Evolutionary conservation across 2,113 vertebrate genomes (phyloP), one percentile per base, ranked within the genome.

Genomic region (Semnornis frantzii): DNA sequence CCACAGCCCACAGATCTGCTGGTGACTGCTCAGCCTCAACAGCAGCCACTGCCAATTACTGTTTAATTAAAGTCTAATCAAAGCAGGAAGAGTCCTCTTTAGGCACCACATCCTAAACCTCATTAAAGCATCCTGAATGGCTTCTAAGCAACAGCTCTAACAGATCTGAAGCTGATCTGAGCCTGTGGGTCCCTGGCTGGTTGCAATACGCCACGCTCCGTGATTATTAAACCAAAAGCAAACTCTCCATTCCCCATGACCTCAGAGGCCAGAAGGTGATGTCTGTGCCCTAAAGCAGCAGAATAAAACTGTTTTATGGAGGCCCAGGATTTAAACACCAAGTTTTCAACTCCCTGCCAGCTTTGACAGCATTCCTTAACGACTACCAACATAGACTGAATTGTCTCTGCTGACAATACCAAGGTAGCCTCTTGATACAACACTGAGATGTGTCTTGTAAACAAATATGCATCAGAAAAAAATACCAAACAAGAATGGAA

Each of bases 371-470:
- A 34, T 63, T 58, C 81, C 74, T 91, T 66, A 80, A 94, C 92
- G 60, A 94, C 92, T 63, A 60, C 68, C 7, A 55, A 91, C 39
- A 91, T n/a, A 75, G 87, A 10, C 60, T 50, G 19, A 9, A 33
- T 71, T 71, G 64, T 28, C 82, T 28, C 76, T 64, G 85, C 64
- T 57, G 57, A 19, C 34, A 50, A 64, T 21, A 85, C 89, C 93
- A 77, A 60, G 87, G 89, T 50, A 92, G 64, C 48, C 23, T 82
- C 77, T 34, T 42, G 92, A 72, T 70, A 58, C 64, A 95, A 81
- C 76, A 91, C 82, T 74, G 82, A 95, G 93, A 92, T 87, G 70
- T 34, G 30, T 37, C 83, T 63, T 62, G 57, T 73, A 96, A 89
- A 97, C 63, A 93, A 82, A 55, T 44, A 89, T 3, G 91, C 73